Conservation (phyloP, 2,888 invertebrate genomes). For the Brenthis ino region DNA sequence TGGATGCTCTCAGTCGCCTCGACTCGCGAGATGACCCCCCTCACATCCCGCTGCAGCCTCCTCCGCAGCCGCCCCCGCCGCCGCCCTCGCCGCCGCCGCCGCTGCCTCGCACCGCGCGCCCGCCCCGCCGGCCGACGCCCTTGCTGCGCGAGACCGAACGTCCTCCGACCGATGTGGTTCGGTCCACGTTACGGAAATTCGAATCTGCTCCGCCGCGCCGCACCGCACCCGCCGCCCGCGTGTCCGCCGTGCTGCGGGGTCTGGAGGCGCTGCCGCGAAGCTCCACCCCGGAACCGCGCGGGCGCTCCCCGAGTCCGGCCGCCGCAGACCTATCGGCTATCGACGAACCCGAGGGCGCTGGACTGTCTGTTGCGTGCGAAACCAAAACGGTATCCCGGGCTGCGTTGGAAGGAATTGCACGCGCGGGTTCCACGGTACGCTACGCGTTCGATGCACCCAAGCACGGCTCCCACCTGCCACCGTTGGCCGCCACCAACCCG, state of each 20-base stretch:
- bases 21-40: slow-evolving; percentile 81
- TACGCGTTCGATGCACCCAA: slow-evolving; percentile 80
- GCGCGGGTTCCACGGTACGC: slow-evolving; percentile 85
- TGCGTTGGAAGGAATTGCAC: slow-evolving; percentile 85
- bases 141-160: slow-evolving; percentile 88
- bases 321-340: slow-evolving; percentile 50
- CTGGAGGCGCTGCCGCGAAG: slow-evolving; percentile 59
- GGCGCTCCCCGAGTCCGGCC: slow-evolving; percentile 49
- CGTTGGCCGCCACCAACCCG: slow-evolving; percentile 66
- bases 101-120: slow-evolving; percentile 69
- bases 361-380: slow-evolving; percentile 45
- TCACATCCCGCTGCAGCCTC: slow-evolving; percentile 82
- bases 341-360: slow-evolving; percentile 52
- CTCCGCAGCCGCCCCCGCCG: slow-evolving; percentile 78
- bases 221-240: slow-evolving; percentile 76
- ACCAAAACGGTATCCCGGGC: slow-evolving; percentile 78
- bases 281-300: slow-evolving; percentile 63
- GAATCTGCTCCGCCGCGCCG: slow-evolving; percentile 85
- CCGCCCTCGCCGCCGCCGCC: slow-evolving; percentile 65
- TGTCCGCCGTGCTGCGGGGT: slow-evolving; percentile 65
- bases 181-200: slow-evolving; percentile 92
- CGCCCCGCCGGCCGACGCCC: slow-evolving; percentile 80
- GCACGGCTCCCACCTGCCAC: slow-evolving; percentile 62
- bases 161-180: slow-evolving; percentile 94
- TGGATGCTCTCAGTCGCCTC: slow-evolving; percentile 90